phyloP scores from a whole-genome alignment of 2,888 invertebrate genomes.

The Folsomia manolachei region DNA sequence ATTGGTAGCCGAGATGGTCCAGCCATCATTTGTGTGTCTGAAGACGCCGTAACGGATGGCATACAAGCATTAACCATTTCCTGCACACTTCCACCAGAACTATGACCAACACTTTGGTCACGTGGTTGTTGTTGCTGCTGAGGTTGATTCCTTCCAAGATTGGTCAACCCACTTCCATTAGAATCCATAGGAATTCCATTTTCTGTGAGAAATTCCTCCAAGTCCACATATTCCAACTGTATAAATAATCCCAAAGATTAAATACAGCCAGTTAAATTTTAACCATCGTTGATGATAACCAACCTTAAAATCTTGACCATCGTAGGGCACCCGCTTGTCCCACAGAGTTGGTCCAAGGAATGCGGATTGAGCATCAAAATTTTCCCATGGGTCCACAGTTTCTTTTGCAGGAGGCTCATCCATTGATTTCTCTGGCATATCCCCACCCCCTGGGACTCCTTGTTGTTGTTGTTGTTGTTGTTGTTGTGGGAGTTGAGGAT shows the following conservation, averaged over 20 bases:
- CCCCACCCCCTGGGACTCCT: background rate
- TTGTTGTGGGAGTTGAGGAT: background rate
- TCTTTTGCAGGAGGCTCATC: constrained; percentile 41
- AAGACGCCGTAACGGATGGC: constrained; percentile 16
- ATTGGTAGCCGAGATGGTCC: constrained; percentile 59
- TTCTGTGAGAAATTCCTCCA: constrained; percentile 94
- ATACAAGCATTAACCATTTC: constrained; percentile 23
- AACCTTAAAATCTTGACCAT: constrained; percentile 89
- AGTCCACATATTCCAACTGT: constrained; percentile 83
- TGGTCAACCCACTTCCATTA: background rate
- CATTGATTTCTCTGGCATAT: constrained; percentile 24
- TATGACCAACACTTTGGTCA: background rate
- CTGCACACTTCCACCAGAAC: background rate
- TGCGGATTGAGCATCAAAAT: constrained; percentile 87
- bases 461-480: constrained; percentile 16
- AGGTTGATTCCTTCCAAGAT: background rate
- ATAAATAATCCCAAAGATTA: no score
- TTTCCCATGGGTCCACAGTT: constrained; percentile 53
- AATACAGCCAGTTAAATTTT: background rate
- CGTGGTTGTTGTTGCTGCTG: background rate
- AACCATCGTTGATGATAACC: constrained; percentile 46
- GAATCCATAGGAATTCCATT: constrained; percentile 83
- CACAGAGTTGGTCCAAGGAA: constrained; percentile 93
- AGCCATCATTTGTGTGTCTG: constrained; percentile 17
- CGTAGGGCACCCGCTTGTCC: constrained; percentile 89